Evolutionary conservation across 2,797 vertebrate genomes (phyloP).

Genomic region (Numenius phaeopus): DNA sequence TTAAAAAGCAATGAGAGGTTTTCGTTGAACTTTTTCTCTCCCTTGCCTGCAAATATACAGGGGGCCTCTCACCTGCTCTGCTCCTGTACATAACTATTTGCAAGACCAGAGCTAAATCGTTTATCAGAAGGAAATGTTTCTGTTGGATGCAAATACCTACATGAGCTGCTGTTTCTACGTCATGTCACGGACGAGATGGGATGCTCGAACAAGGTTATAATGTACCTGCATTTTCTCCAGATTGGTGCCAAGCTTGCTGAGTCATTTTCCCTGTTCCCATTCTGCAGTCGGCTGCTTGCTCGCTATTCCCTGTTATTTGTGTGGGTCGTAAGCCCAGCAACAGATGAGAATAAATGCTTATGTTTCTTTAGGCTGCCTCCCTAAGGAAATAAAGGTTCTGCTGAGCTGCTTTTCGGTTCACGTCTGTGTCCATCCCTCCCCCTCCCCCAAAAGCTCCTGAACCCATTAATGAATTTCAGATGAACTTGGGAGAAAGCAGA

Average conservation of each 20-base stretch:
- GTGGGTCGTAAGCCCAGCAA: constrained; percentile 58
- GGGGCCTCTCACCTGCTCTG: constrained; percentile 10
- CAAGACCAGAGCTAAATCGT: not conserved
- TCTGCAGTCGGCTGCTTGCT: constrained; percentile 40
- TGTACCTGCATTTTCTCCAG: constrained; percentile 60
- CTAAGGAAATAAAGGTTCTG: constrained; percentile 42
- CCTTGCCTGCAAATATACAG: not conserved
- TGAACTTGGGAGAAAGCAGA: not conserved
- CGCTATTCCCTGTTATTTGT: constrained; percentile 55
- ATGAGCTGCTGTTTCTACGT: constrained; percentile 7
- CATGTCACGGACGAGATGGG: not conserved
- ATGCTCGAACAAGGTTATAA: constrained; percentile 42
- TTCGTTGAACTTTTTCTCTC: constrained; percentile 11
- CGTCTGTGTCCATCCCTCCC: not conserved
- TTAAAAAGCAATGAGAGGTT: not conserved
- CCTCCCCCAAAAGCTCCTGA: constrained; percentile 4
- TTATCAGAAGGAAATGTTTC: constrained; percentile 19
- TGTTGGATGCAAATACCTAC: not conserved
- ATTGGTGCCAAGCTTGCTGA: constrained; percentile 65
- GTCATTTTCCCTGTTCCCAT: constrained; percentile 68
- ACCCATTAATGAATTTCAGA: not conserved
- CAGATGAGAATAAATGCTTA: constrained; percentile 50
- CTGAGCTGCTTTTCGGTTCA: not conserved
- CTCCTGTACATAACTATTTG: not conserved
- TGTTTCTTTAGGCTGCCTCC: constrained; percentile 41